Evolutionary conservation across 2,888 invertebrate genomes (phyloP).

Genomic region (Nymphalis urticae): DNA sequence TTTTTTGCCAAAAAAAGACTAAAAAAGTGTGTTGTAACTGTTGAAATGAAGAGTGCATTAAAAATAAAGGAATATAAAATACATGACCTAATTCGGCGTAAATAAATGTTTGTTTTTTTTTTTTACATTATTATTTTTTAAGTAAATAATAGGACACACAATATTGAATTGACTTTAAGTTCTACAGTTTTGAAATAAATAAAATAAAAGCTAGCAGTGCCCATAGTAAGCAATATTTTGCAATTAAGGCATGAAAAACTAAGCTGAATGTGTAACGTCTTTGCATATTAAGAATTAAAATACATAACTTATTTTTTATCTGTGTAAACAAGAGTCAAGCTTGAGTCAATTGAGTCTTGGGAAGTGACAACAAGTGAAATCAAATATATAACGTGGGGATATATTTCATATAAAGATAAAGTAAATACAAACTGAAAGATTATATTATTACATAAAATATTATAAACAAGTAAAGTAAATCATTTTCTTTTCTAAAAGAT

Average conservation of each 20-base stretch:
- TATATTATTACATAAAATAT: no score
- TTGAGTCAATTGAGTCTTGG: background rate
- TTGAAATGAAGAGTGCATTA: no score
- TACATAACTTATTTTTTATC: background rate
- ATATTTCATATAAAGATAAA: background rate
- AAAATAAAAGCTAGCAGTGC: background rate
- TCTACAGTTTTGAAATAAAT: background rate
- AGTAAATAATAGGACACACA: background rate
- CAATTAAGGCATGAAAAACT: no score
- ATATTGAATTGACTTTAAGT: background rate
- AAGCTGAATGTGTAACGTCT: no score
- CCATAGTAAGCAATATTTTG: no score
- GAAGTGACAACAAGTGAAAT: background rate
- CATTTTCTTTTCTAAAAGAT: background rate
- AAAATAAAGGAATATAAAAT: no score
- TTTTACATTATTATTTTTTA: no score
- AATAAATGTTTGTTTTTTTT: no score
- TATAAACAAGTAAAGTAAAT: background rate
- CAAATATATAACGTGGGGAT: conserved; percentile 8
- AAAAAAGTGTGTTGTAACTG: no score
- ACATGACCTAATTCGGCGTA: no score
- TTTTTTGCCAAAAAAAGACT: no score
- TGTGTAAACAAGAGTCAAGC: background rate
- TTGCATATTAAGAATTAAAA: no score
- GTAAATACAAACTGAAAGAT: background rate